Evolutionary conservation across 2,888 invertebrate species (phyloP), one percentile per base, ranked within the genome.

Genomic region (Melieria omissa): DNA sequence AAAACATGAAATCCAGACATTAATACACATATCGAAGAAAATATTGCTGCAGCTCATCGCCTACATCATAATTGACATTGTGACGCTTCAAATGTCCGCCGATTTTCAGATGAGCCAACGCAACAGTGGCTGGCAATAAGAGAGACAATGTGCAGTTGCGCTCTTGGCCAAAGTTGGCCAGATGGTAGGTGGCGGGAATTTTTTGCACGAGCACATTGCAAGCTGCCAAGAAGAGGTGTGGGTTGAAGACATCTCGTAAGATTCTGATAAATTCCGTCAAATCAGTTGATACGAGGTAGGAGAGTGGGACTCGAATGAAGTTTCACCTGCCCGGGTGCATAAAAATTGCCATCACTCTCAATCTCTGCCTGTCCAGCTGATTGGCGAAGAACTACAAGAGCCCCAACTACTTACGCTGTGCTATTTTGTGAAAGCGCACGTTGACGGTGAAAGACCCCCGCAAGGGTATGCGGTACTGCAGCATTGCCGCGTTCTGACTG

Each of bases 151-250:
- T 94, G 86, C 97, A 97, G 88, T 97, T 97, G 65, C 92, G 90
- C 16, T 90, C 90, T 75, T 91, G 91, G 0, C 95, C 96, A 82
- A 93, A 94, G 88, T 97, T 97, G 73, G 93, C 90, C 75, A 97
- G 87, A 4, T 94, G 95, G 84, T 93, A 93, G 57, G 93, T 90
- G n/a, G 93, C 93, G 66, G 92, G 91, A 7, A 91, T 88, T 54
- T 92, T 92, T 85, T 94, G 93, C 58, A 95, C 90, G 81, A 97
- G 89, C 70, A 95, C 90, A 85, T 97, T 96, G 88, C 97, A 97
- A 4, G 97, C 97, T 97, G 87, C 1, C 65, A 63, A 5, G 5
- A 6, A 29, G 29, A 29, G 29, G 29, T 29, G 29, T 29, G 29
- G 29, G 29, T 29, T 29, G 29, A 12, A 65, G 16, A 42, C 14